Evolutionary conservation across 1,140 invertebrate genomes (phyloP).

Genomic region (Euura saliciscinereae): DNA sequence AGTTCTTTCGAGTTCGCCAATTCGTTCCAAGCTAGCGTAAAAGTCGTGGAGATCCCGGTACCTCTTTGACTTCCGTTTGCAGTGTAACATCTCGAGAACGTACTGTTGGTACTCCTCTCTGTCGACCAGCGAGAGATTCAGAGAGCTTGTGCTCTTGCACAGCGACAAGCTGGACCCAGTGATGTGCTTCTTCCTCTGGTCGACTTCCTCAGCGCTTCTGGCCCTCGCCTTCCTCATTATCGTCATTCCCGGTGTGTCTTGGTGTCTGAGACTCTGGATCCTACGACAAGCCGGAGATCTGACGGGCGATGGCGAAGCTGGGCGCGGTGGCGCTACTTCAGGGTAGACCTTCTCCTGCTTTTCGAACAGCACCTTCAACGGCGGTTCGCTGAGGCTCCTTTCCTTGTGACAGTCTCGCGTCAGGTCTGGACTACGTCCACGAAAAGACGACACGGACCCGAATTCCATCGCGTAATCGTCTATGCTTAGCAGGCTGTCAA

Average conservation of each 20-base stretch:
- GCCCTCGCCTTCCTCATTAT: constrained; percentile 59
- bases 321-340: constrained; percentile 46
- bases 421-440: constrained; percentile 44
- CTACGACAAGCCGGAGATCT: constrained; percentile 70
- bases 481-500: constrained; percentile 43
- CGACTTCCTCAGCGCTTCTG: constrained; percentile 67
- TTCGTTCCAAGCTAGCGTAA: constrained; percentile 84
- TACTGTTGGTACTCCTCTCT: constrained; percentile 72
- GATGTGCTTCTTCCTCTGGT: constrained; percentile 36
- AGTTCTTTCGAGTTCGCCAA: constrained; percentile 80
- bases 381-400: constrained; percentile 59
- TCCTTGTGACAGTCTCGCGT: constrained; percentile 40
- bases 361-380: constrained; percentile 42
- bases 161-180: constrained; percentile 52
- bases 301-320: constrained; percentile 62
- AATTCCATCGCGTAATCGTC: constrained; percentile 38
- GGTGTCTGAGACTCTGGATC: constrained; percentile 61
- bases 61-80: constrained; percentile 74
- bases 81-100: constrained; percentile 74
- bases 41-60: constrained; percentile 88
- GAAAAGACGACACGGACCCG: constrained; percentile 40
- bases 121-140: constrained; percentile 54
- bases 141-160: constrained; percentile 54
- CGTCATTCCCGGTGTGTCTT: constrained; percentile 29
- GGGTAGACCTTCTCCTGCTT: constrained; percentile 29